Evolutionary conservation across 2,797 vertebrate species (phyloP).

Genomic region (Carcharodon carcharias): DNA sequence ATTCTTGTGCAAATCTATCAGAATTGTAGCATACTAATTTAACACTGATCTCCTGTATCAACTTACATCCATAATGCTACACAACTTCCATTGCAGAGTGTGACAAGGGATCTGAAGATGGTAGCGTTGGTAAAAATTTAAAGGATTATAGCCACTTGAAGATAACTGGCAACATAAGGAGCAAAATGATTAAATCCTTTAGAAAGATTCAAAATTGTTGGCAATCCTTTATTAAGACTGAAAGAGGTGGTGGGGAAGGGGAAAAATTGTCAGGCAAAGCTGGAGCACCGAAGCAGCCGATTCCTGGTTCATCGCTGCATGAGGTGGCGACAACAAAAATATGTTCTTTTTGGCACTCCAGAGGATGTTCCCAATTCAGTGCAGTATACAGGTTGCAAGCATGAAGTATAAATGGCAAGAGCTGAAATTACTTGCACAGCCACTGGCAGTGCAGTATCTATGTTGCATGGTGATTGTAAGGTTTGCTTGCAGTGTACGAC

Average conservation of each 20-base stretch:
- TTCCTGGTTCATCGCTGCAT: neutral
- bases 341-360: too few relatives aligned
- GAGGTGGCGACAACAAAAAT: neutral
- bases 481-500: neutral
- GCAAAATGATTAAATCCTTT: neutral
- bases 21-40: neutral
- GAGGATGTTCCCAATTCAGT: neutral
- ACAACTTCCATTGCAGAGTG: neutral
- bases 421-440: neutral
- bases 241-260: neutral
- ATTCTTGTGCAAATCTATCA: neutral
- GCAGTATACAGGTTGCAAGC: neutral
- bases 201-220: neutral
- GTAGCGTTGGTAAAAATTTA: neutral
- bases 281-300: neutral
- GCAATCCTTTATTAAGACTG: neutral
- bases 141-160: neutral
- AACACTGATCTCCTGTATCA: neutral
- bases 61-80: neutral
- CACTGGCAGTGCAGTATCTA: neutral
- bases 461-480: neutral
- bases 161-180: neutral
- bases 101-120: neutral
- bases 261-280: neutral
- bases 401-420: neutral